Evolutionary conservation across 2,113 vertebrate genomes (phyloP), one percentile per base, ranked within the genome.

Genomic region (Thunnus maccoyii): DNA sequence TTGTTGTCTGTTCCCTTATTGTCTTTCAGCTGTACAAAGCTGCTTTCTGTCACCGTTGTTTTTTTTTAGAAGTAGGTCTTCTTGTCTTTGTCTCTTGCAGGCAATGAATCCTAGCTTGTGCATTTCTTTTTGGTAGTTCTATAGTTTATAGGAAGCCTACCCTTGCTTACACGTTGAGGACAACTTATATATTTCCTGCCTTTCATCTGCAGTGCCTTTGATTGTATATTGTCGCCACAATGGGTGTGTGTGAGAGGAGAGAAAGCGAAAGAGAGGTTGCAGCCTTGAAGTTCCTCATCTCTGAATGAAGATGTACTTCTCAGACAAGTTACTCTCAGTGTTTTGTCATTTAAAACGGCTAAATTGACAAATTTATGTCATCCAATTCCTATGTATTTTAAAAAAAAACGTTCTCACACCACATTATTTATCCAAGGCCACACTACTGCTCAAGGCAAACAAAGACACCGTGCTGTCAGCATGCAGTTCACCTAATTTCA

Each of bases 161-260:
- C 18, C 48, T 66, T 54, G 41, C 61, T 13, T 54, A 58, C 75
- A 81, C 76, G 63, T 70, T 5, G 75, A 78, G 67, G 82, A 73
- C 83, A 65, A 52, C 71, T 83, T 78, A 80, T 83, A 32, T 65
- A 72, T 87, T 93, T 94, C 92, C 94, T 93, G 93, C 80, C 90
- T 94, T 93, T 94, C 80, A 91, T 93, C 86, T 88, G 54, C 72
- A 75, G 78, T 54, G 75, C 69, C 67, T 89, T 90, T 86, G 86
- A 83, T 89, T 86, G 72, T 80, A 77, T 47, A 46, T 44, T 72
- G 80, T 80, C 4, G 16, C 46, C 46, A 27, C 58, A 32, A 25
- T 80, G 65, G 18, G 58, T 71, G 22, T 71, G 22, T 64, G 54
- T 50, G 48, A 62, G 8, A 62, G 16, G 27, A 61, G 72, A 55